Conservation (phyloP, 2,113 vertebrate genomes). For the Boleophthalmus pectinirostris region DNA sequence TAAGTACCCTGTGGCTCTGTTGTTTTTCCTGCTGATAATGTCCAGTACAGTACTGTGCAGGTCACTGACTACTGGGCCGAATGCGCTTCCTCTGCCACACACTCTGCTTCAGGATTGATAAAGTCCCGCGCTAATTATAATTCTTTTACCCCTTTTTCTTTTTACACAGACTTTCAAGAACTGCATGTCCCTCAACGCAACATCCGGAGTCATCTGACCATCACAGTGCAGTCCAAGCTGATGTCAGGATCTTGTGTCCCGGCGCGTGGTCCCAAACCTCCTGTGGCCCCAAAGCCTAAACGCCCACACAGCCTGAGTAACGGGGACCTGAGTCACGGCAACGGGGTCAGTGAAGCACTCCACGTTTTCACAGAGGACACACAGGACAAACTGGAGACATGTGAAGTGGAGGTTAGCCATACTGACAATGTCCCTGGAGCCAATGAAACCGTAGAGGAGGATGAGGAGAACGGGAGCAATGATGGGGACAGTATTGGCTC, state of each 20-base stretch:
- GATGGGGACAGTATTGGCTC: slow-evolving; percentile 60
- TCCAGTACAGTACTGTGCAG: slow-evolving; percentile 53
- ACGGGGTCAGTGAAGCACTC: slow-evolving; percentile 61
- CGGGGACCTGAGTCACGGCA: slow-evolving; percentile 77
- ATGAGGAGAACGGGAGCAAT: slow-evolving; percentile 34
- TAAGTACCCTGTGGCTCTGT: slow-evolving; percentile 67
- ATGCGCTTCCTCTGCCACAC: slow-evolving; percentile 35
- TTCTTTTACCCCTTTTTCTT: slow-evolving; percentile 20
- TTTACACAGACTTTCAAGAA: slow-evolving; percentile 84
- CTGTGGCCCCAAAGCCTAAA: slow-evolving; percentile 89
- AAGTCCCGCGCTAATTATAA: background rate
- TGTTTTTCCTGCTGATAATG: slow-evolving; percentile 76
- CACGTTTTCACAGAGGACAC: slow-evolving; percentile 54
- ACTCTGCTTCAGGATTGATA: background rate
- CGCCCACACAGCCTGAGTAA: slow-evolving; percentile 79
- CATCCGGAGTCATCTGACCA: slow-evolving; percentile 78
- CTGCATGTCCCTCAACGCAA: slow-evolving; percentile 86
- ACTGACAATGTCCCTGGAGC: slow-evolving; percentile 24
- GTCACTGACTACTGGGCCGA: slow-evolving; percentile 46
- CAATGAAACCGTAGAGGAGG: slow-evolving; percentile 37
- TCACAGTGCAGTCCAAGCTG: slow-evolving; percentile 84
- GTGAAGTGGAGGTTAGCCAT: slow-evolving; percentile 44
- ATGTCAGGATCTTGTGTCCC: slow-evolving; percentile 79
- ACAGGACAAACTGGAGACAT: slow-evolving; percentile 49
- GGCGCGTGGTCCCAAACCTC: slow-evolving; percentile 86